Conservation (phyloP, 2,888 invertebrate species). For the Atrina japonica region DNA sequence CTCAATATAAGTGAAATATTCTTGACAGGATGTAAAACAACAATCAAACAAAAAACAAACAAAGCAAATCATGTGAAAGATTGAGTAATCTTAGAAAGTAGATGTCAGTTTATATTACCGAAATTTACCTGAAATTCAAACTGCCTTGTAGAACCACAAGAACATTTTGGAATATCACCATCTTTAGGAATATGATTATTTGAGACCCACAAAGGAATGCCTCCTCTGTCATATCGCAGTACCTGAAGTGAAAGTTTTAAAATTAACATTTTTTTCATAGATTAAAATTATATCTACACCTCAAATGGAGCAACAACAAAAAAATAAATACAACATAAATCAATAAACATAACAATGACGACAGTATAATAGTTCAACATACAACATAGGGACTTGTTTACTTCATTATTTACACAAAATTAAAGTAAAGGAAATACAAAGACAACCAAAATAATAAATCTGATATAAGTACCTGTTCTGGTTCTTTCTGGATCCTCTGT, state of each 20-base stretch:
- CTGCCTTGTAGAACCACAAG: constrained; percentile 88
- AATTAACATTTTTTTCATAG: too few relatives aligned
- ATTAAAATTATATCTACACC: too few relatives aligned
- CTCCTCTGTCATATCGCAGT: constrained; percentile 89
- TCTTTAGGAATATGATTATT: constrained; percentile 82
- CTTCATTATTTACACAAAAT: not conserved
- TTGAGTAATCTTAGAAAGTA: too few relatives aligned
- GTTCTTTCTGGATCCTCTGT: constrained; percentile 86
- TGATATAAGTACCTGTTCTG: constrained; percentile 86
- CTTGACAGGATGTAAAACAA: too few relatives aligned
- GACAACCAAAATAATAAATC: too few relatives aligned
- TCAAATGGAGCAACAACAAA: too few relatives aligned
- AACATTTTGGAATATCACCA: constrained; percentile 84
- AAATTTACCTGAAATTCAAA: constrained; percentile 88
- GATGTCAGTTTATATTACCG: too few relatives aligned
- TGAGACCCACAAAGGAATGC: constrained; percentile 92
- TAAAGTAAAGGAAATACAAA: not conserved
- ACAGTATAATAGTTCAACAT: not conserved
- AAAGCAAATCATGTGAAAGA: too few relatives aligned
- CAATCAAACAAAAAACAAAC: too few relatives aligned
- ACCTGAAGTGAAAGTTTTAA: constrained; percentile 76
- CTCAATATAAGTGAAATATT: too few relatives aligned
- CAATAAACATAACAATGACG: not conserved
- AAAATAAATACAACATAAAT: not conserved
- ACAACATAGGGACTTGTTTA: not conserved